Conservation (phyloP, 2,888 invertebrate species). For the Chironomus riparius region DNA sequence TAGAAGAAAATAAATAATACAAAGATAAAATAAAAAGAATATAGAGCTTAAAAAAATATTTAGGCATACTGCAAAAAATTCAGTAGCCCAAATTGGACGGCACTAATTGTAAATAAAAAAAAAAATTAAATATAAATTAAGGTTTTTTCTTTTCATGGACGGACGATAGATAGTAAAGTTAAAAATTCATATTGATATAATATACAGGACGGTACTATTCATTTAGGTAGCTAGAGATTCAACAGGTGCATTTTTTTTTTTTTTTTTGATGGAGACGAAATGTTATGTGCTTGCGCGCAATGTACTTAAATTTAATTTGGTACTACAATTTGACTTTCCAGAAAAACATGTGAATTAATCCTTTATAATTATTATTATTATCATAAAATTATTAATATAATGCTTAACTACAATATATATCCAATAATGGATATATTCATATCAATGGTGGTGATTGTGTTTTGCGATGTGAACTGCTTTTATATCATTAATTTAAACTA, state of each 20-base stretch:
- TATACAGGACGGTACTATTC: not conserved
- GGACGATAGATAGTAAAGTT: not conserved
- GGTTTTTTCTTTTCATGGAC: not conserved
- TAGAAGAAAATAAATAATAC: not conserved
- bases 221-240: not conserved
- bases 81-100: not conserved
- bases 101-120: not conserved
- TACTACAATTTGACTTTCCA: slow-evolving; percentile 1
- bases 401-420: not conserved
- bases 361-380: too few species aligned
- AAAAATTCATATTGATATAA: not conserved
- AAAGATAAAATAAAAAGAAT: not conserved
- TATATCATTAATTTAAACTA: not conserved
- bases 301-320: not conserved
- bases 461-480: not conserved
- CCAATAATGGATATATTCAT: not conserved
- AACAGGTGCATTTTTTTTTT: not conserved
- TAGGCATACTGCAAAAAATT: not conserved
- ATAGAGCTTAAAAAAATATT: not conserved
- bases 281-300: not conserved
- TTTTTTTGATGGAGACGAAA: not conserved
- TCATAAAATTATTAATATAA: too few species aligned
- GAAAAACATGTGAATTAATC: not conserved
- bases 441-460: not conserved
- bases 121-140: not conserved